Evolutionary conservation across 1,140 invertebrate species (phyloP).

Genomic region (Lepidurus apus): DNA sequence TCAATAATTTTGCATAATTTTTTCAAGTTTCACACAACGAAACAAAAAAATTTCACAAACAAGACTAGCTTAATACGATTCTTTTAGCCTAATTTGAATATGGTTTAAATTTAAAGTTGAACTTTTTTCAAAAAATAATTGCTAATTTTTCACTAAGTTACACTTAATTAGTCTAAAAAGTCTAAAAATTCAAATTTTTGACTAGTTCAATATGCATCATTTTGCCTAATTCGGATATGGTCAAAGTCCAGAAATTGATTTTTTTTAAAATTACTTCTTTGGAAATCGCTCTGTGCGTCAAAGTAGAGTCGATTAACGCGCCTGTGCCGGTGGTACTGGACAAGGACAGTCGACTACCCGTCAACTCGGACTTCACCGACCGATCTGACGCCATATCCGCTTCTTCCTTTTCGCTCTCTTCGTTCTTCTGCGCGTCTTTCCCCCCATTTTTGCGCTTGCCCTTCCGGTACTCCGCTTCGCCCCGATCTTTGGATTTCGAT

Average conservation of each 20-base stretch:
- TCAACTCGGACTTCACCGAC: conserved; percentile 50
- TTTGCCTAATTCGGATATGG: no score
- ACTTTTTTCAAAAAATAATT: no score
- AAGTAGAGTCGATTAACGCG: background rate
- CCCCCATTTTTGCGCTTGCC: conserved; percentile 37
- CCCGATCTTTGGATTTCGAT: conserved; percentile 70
- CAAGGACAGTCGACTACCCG: conserved; percentile 59
- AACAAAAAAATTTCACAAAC: no score
- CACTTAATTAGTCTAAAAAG: no score
- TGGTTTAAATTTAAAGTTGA: no score
- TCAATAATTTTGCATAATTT: background rate
- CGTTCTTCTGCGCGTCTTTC: conserved; percentile 33
- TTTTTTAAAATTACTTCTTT: background rate
- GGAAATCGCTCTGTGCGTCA: background rate
- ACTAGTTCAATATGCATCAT: no score
- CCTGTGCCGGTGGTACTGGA: conserved; percentile 47
- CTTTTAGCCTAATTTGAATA: no score
- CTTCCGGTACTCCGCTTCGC: conserved; percentile 51
- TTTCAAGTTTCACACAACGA: no score
- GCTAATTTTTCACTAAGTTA: no score
- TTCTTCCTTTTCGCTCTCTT: conserved; percentile 40
- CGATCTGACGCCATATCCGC: conserved; percentile 46
- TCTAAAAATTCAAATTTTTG: no score
- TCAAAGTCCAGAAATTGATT: background rate
- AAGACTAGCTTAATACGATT: no score